Conservation (phyloP, 2,888 invertebrate genomes). For the Apotomis betuletana region DNA sequence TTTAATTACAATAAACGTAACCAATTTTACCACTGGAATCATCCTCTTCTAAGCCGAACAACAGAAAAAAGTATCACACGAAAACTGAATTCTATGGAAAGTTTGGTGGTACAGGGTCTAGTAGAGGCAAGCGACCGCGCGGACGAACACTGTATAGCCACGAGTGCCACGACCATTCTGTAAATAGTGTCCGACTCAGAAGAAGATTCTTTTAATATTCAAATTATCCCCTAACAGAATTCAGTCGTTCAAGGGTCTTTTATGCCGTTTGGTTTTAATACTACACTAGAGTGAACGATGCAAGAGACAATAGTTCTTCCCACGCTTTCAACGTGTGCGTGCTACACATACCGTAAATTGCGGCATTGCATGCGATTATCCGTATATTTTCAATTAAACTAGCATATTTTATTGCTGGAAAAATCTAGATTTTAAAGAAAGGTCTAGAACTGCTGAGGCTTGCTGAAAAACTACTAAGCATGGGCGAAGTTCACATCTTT, state of each 20-base stretch:
- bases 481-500: not conserved
- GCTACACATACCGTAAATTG: conserved; percentile 45
- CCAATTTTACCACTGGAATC: no score
- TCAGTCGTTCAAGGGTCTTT: conserved; percentile 8
- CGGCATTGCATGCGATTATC: conserved; percentile 33
- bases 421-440: conserved; percentile 1
- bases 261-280: conserved; percentile 15
- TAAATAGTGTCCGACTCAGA: no score
- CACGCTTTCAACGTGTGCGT: conserved; percentile 50
- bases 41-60: no score
- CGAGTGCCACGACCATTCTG: no score
- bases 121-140: no score
- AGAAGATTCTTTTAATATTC: not conserved
- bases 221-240: not conserved
- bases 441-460: not conserved
- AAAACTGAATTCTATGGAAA: no score
- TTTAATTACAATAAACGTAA: no score
- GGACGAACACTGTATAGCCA: no score
- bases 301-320: conserved; percentile 43
- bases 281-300: conserved; percentile 21
- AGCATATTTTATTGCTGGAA: not conserved
- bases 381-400: conserved; percentile 30
- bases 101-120: no score
- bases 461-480: not conserved
- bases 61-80: no score